These are phyloP conservation scores for Chironomus striatipennis DNA, from an alignment of 1,140 invertebrate genomes.

Conservation along the genomic window DNA sequence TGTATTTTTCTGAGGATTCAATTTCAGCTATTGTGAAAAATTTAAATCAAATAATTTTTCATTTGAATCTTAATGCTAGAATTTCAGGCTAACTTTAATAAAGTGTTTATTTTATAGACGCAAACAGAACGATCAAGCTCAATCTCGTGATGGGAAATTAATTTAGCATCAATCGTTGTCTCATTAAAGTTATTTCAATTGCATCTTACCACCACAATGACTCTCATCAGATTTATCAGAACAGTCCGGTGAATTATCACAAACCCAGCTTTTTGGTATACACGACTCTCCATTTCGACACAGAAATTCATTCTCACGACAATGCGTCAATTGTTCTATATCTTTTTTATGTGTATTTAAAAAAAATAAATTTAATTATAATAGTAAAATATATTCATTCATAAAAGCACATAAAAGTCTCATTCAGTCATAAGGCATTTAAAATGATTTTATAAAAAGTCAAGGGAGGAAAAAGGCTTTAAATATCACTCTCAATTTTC, in stretches of 20 bases:
- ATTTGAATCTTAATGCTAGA: no score
- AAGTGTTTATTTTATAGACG: no score
- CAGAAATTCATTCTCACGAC: slow-evolving; percentile 49
- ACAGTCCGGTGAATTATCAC: slow-evolving; percentile 59
- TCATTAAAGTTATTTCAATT: slow-evolving; percentile 25
- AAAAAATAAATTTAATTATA: neutral
- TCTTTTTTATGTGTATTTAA: neutral
- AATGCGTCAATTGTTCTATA: slow-evolving; percentile 39
- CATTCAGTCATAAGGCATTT: neutral
- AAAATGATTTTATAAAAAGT: no score
- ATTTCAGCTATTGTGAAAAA: no score
- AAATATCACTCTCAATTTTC: no score
- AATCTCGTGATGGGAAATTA: no score
- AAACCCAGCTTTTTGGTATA: slow-evolving; percentile 61
- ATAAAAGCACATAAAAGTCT: neutral
- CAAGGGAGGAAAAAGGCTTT: slow-evolving; percentile 26
- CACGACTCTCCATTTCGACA: slow-evolving; percentile 54
- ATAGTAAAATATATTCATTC: neutral
- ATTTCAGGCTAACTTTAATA: no score
- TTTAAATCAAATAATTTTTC: no score
- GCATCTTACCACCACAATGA: slow-evolving; percentile 53
- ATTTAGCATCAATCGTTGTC: no score
- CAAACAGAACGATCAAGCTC: no score
- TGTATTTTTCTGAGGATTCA: no score
- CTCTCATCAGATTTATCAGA: slow-evolving; percentile 58